Evolutionary conservation across 2,113 vertebrate genomes (phyloP), one percentile per base, ranked within the genome.

Genomic region (Archilochus colubris): DNA sequence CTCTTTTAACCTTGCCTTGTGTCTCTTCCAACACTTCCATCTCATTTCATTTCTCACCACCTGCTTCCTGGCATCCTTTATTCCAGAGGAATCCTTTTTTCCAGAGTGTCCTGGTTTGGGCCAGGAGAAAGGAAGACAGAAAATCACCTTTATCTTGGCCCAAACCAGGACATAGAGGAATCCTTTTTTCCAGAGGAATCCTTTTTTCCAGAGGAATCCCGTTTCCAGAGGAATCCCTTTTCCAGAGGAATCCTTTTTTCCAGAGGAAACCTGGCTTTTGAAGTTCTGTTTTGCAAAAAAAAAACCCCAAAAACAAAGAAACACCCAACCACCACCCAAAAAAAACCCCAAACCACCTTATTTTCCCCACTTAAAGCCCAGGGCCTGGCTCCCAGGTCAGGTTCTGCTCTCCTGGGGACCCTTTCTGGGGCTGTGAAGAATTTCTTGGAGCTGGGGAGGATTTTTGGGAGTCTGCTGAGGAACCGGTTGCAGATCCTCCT

Each of bases 381-480:
- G 1, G 0, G 1, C 3, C 28, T 10, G 33, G 48, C 1, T n/a
- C 40, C 40, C 7, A 38, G 19, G 40, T 8, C 13, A 1, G 3
- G 23, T 28, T 53, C 23, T 64, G 38, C 0, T 7, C n/a, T 33
- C 31, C 0, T n/a, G n/a, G 51, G n/a, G 40, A 2, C 44, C 3
- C 23, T 38, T 24, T 40, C 40, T 40, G 11, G 82, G 40, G 1
- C 0, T 14, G 18, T 43, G 55, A 57, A 4, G 73, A 61, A 14
- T 50, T 46, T 61, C 33, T 13, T 12, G 1, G 10, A 54, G 68
- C 36, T 38, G 40, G 40, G 40, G 40, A 40, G 40, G 40, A 40
- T 40, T 40, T 40, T 40, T 40, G 40, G 40, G 12, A 13, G 11
- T 40, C 40, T 40, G 40, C 40, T 40, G 40, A 40, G 40, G 40